phyloP scores from a whole-genome alignment of 2,888 invertebrate species.

The Rhamphomyia laevipes region DNA sequence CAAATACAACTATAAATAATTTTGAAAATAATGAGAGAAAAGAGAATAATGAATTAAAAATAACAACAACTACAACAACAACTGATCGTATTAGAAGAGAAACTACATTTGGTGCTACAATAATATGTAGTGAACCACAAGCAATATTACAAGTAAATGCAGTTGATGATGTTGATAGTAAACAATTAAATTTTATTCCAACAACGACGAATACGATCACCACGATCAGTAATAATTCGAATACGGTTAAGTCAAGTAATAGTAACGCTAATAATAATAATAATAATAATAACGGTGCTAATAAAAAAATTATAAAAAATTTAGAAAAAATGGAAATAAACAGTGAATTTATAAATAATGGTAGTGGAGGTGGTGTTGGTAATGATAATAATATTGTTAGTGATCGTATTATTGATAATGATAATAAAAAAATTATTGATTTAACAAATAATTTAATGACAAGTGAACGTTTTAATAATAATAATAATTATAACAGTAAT shows the following conservation, averaged over 20 bases:
- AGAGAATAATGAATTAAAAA: not conserved
- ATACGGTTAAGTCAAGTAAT: not conserved
- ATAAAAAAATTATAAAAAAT: slow-evolving; percentile 1
- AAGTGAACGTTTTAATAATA: not conserved
- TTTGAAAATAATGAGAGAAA: not conserved
- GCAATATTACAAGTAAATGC: not conserved
- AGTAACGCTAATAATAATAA: slow-evolving; percentile 1
- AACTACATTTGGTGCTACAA: slow-evolving; percentile 1
- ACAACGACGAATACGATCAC: slow-evolving; percentile 8
- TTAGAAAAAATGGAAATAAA: not conserved
- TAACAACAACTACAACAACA: not conserved
- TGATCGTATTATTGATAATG: not conserved
- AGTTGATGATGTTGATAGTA: slow-evolving; percentile 14
- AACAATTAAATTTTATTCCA: slow-evolving; percentile 18
- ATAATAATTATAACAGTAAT: not conserved
- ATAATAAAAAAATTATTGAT: not conserved
- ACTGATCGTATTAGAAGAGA: not conserved
- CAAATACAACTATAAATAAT: not conserved
- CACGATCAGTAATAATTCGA: slow-evolving; percentile 2
- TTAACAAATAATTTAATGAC: not conserved
- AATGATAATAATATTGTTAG: not conserved
- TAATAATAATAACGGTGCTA: slow-evolving; percentile 11
- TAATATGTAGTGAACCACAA: slow-evolving; percentile 3
- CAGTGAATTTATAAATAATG: too few relatives aligned
- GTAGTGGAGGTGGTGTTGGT: too few relatives aligned